phyloP scores from a whole-genome alignment of 1,140 invertebrate genomes.

The Diachasma alloeum region DNA sequence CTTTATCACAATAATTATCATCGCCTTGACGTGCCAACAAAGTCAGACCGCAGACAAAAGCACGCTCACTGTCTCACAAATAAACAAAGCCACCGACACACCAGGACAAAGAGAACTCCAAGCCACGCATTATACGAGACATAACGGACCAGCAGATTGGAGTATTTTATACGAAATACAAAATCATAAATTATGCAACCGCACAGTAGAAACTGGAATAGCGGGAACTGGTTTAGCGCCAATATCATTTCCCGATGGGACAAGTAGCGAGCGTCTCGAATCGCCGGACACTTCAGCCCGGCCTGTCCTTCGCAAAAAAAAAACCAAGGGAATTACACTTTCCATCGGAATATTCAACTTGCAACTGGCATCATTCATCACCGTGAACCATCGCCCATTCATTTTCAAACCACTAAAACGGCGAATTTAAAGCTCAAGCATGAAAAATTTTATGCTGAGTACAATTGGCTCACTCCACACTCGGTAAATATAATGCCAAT shows the following conservation, averaged over 20 bases:
- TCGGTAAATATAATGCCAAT: conserved; percentile 3
- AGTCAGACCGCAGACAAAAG: not conserved
- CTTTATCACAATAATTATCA: not conserved
- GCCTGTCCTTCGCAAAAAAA: not conserved
- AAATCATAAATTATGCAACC: conserved; percentile 48
- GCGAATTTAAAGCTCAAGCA: not conserved
- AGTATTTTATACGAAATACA: conserved; percentile 44
- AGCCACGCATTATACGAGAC: not conserved
- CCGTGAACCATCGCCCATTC: not conserved
- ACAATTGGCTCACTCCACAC: not conserved
- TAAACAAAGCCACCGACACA: no score
- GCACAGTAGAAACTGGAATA: conserved; percentile 50
- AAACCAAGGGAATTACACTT: not conserved
- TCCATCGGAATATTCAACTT: not conserved
- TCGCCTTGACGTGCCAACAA: not conserved
- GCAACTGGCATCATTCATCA: not conserved
- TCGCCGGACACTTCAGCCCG: not conserved
- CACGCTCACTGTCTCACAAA: no score
- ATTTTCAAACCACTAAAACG: not conserved
- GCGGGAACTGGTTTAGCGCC: conserved; percentile 53
- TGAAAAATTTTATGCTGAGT: not conserved
- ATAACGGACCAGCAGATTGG: conserved; percentile 28
- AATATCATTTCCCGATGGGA: conserved; percentile 45
- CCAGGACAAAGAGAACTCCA: not conserved
- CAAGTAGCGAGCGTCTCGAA: not conserved